Evolutionary conservation across 2,888 invertebrate species (phyloP).

Genomic region (Ennomos erosarius): DNA sequence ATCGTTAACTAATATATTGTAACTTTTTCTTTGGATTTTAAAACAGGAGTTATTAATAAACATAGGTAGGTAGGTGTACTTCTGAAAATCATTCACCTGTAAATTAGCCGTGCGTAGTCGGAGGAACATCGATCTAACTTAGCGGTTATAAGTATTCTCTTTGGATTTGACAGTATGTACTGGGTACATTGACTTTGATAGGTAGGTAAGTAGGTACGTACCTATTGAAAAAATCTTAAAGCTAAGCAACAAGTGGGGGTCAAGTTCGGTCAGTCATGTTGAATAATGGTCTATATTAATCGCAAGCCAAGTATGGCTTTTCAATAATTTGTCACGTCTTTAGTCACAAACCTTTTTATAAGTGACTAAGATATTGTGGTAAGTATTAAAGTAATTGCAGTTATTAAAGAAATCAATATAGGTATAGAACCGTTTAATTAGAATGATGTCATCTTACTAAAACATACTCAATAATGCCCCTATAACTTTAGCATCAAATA

Average conservation of each 20-base stretch:
- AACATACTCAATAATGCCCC: neutral
- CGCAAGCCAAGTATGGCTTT: slow-evolving; percentile 19
- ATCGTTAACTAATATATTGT: too few relatives aligned
- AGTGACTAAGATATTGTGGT: slow-evolving; percentile 22
- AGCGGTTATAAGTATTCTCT: too few relatives aligned
- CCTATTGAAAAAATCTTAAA: neutral
- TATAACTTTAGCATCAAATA: slow-evolving; percentile 9
- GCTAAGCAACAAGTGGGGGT: slow-evolving; percentile 37
- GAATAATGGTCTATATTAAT: slow-evolving; percentile 45
- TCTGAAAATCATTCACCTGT: too few relatives aligned
- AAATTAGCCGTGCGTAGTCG: too few relatives aligned
- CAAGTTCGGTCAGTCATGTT: slow-evolving; percentile 47
- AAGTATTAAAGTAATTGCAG: slow-evolving; percentile 5
- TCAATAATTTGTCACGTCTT: slow-evolving; percentile 28
- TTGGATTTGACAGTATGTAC: too few relatives aligned
- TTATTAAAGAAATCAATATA: slow-evolving; percentile 15
- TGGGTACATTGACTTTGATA: too few relatives aligned
- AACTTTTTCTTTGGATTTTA: too few relatives aligned
- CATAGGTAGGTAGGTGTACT: too few relatives aligned
- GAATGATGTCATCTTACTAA: slow-evolving; percentile 17
- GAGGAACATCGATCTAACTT: too few relatives aligned
- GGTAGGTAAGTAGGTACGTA: neutral
- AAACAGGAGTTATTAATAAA: too few relatives aligned
- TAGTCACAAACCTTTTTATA: slow-evolving; percentile 19
- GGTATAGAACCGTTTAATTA: slow-evolving; percentile 4